Conservation (phyloP, 2,888 invertebrate genomes). For the Oxyscelio sp. region DNA sequence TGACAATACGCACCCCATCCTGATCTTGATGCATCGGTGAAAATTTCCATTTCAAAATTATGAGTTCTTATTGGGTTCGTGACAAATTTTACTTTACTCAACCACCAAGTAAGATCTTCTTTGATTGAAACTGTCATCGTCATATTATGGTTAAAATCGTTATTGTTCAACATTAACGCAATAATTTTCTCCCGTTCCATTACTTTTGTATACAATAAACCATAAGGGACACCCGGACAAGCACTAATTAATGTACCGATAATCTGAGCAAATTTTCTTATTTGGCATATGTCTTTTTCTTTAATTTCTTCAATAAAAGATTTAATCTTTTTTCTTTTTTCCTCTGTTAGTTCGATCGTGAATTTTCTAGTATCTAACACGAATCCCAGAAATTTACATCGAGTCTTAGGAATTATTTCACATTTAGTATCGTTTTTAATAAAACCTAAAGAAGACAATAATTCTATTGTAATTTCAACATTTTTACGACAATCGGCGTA, state of each 20-base stretch:
- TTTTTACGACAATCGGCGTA: conserved; percentile 33
- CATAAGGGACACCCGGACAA: conserved; percentile 48
- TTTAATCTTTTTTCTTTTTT: conserved; percentile 37
- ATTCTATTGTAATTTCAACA: conserved; percentile 8
- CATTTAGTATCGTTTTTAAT: conserved; percentile 33
- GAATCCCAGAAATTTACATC: conserved; percentile 87
- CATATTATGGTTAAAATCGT: conserved; percentile 27
- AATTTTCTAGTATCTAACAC: conserved; percentile 27
- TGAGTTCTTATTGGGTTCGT: neutral
- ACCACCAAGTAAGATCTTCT: conserved; percentile 28
- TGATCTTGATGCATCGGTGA: conserved; percentile 13
- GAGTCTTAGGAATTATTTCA: conserved; percentile 90
- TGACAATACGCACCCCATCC: conserved; percentile 33
- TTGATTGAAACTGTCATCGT: neutral
- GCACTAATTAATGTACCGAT: conserved; percentile 47
- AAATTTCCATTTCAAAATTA: conserved; percentile 25
- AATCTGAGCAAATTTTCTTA: conserved; percentile 49
- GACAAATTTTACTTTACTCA: neutral
- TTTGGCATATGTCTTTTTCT: conserved; percentile 8
- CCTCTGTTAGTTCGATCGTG: conserved; percentile 18
- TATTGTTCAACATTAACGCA: conserved; percentile 16
- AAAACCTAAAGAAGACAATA: conserved; percentile 41
- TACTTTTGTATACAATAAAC: conserved; percentile 22
- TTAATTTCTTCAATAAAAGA: conserved; percentile 15
- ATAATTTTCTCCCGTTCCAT: conserved; percentile 30